phyloP scores from a whole-genome alignment of 2,797 vertebrate species.

The Ctenochaetus hawaiiensis region DNA sequence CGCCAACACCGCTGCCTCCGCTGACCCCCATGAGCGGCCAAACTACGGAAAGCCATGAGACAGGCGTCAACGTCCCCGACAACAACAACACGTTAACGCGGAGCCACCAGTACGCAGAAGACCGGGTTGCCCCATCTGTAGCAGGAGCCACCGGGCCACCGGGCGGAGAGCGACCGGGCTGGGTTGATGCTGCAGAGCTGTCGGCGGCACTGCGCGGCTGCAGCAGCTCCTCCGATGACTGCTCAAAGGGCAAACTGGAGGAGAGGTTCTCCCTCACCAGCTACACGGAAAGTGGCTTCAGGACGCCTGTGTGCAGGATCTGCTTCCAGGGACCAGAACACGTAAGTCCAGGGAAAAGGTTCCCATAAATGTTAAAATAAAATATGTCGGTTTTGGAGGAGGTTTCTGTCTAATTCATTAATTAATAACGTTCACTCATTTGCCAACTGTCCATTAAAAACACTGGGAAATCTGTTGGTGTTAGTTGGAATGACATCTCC shows the following conservation, averaged over 20 bases:
- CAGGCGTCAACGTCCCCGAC: conserved; percentile 81
- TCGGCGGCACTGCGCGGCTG: conserved; percentile 87
- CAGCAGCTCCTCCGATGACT: conserved; percentile 93
- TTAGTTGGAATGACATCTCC: neutral
- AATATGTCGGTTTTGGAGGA: neutral
- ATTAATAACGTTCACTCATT: neutral
- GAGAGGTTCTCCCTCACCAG: conserved; percentile 95
- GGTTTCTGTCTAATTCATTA: neutral
- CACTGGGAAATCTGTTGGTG: neutral
- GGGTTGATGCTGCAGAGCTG: conserved; percentile 89
- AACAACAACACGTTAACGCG: conserved; percentile 89
- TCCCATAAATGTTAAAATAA: neutral
- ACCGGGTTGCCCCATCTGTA: conserved; percentile 81
- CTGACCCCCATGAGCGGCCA: conserved; percentile 91
- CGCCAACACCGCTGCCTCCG: conserved; percentile 84
- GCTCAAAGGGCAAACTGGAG: conserved; percentile 93
- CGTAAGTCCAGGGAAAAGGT: conserved; percentile 82
- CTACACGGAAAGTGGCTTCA: conserved; percentile 95
- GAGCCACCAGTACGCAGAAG: conserved; percentile 81
- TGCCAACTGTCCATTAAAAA: neutral
- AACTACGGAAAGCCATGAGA: conserved; percentile 75
- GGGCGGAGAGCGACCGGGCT: conserved; percentile 81
- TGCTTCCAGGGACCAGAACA: conserved; percentile 99
- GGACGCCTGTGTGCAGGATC: conserved; percentile 97
- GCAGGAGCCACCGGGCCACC: conserved; percentile 78